Evolutionary conservation across 2,797 vertebrate genomes (phyloP).

Genomic region (Todus mexicanus): DNA sequence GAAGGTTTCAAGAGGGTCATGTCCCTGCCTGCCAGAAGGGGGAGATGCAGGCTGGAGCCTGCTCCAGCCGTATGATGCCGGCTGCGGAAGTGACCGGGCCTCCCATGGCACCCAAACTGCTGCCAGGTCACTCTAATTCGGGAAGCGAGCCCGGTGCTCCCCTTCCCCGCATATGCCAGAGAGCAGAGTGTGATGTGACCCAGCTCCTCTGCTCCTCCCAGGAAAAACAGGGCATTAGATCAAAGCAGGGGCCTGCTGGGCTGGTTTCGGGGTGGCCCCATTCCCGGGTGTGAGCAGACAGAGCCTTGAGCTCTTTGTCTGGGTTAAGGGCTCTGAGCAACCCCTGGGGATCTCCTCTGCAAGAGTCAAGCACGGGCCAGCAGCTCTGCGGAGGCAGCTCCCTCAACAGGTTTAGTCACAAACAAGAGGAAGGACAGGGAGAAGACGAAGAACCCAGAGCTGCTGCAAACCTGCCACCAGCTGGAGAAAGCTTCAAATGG

Average conservation of each 20-base stretch:
- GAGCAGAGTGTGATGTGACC: accelerated
- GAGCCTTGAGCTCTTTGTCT: conserved; percentile 5
- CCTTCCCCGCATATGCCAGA: not conserved
- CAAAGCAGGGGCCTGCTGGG: not conserved
- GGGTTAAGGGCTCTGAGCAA: not conserved
- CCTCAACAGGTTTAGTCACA: not conserved
- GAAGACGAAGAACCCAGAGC: not conserved
- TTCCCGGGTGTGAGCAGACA: not conserved
- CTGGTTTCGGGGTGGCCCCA: not conserved
- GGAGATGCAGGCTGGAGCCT: not conserved
- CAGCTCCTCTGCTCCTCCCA: not conserved
- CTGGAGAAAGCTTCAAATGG: not conserved
- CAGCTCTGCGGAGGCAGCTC: not conserved
- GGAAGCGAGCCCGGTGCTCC: not conserved
- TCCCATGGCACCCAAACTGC: not conserved
- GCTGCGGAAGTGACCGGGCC: not conserved
- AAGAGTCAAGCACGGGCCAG: not conserved
- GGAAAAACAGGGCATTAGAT: not conserved
- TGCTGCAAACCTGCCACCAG: conserved; percentile 24
- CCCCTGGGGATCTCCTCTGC: not conserved
- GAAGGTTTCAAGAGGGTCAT: not conserved
- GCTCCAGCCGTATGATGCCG: accelerated
- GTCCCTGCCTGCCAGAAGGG: not conserved
- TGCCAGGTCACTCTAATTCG: not conserved
- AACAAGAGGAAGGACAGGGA: not conserved